These are phyloP conservation scores for Chaenodraco wilsoni DNA, from an alignment of 2,797 vertebrate species.

Conservation along the genomic window DNA sequence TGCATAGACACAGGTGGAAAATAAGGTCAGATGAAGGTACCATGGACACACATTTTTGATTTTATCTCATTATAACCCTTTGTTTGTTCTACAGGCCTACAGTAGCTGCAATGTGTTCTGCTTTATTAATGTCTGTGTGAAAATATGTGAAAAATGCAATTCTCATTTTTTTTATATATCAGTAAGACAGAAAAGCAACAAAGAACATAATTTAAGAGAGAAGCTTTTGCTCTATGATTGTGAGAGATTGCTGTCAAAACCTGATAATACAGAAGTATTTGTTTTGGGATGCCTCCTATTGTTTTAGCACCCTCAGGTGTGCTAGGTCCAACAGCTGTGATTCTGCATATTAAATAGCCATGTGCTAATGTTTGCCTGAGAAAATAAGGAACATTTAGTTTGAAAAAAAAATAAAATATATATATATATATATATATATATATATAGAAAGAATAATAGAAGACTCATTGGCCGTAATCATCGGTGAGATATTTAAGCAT, in stretches of 20 bases:
- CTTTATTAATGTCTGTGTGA: not conserved
- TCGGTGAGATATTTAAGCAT: not conserved
- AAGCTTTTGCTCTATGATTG: not conserved
- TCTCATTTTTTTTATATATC: not conserved
- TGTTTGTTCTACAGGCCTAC: conserved; percentile 1
- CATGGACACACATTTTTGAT: not conserved
- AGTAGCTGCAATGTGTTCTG: not conserved
- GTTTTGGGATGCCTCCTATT: too few relatives aligned
- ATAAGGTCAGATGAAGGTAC: conserved; percentile 15
- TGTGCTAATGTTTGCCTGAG: too few relatives aligned
- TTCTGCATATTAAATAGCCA: too few relatives aligned
- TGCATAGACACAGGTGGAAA: conserved; percentile 62
- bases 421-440: too few relatives aligned
- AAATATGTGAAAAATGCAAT: not conserved
- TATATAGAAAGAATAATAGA: too few relatives aligned
- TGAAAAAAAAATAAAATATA: too few relatives aligned
- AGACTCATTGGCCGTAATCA: too few relatives aligned
- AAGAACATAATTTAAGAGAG: not conserved
- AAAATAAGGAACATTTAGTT: too few relatives aligned
- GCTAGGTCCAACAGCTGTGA: too few relatives aligned
- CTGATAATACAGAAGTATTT: not conserved
- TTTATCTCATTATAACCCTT: not conserved
- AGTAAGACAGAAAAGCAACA: not conserved
- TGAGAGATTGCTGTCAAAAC: not conserved
- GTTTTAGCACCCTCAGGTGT: too few relatives aligned